Conservation (phyloP, 2,113 vertebrate species). For the Alouatta palliata region DNA sequence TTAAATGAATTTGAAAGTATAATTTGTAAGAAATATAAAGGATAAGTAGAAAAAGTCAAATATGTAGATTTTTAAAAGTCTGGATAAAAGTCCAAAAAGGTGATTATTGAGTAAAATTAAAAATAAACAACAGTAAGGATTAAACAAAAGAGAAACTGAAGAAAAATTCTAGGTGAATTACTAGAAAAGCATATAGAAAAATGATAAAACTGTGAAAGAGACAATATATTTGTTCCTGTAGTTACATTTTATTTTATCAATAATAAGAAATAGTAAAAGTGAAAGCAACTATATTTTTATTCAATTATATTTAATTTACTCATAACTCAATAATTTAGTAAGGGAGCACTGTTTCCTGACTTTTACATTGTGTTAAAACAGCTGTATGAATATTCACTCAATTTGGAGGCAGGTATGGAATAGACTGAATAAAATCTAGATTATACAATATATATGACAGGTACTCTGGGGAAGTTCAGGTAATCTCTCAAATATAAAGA, state of each 20-base stretch:
- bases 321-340: background rate
- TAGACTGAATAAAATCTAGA: background rate
- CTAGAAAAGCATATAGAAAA: background rate
- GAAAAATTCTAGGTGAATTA: background rate
- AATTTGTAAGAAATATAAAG: background rate
- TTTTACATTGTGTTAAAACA: background rate
- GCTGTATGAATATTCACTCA: background rate
- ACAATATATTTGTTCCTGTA: background rate
- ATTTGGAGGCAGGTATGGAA: background rate
- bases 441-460: background rate
- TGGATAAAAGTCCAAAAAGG: background rate
- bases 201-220: background rate
- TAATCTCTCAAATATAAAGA: background rate
- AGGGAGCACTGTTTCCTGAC: background rate
- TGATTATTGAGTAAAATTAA: background rate
- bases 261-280: background rate
- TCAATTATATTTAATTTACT: conserved; percentile 1
- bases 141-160: background rate
- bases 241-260: background rate
- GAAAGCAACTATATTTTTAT: background rate
- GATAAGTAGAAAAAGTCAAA: background rate
- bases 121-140: background rate
- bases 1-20: background rate
- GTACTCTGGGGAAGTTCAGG: background rate
- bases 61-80: background rate